A percentile compares a stretch with the other conserved stretches of the same genome.
Evolutionary conservation across 2,888 invertebrate genomes (phyloP).

Genomic region (Melikaiella ostensackeni): DNA sequence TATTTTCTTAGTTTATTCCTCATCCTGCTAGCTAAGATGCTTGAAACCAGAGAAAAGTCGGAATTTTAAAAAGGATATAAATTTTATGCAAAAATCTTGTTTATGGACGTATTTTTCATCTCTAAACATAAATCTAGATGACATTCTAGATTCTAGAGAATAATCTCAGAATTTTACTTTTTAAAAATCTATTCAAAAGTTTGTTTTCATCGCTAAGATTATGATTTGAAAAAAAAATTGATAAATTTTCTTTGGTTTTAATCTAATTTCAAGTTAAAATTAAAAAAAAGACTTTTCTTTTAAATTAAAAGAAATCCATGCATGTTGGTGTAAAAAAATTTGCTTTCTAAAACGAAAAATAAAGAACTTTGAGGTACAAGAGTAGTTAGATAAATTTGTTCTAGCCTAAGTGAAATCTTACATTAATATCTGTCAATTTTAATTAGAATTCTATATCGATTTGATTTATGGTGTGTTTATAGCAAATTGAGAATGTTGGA

Average conservation of each 20-base stretch:
- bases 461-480: not conserved
- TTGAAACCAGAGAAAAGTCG: not conserved
- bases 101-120: not conserved
- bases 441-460: not conserved
- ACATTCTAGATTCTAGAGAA: not conserved
- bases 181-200: not conserved
- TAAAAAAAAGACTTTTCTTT: not conserved
- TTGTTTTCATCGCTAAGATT: not conserved
- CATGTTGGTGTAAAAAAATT: not conserved
- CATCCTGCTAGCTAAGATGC: not conserved
- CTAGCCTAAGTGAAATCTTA: not conserved
- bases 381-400: not conserved
- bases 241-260: not conserved
- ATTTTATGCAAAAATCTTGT: not conserved
- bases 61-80: not conserved
- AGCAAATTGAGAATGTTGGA: not conserved
- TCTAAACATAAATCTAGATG: not conserved
- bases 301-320: not conserved
- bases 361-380: not conserved
- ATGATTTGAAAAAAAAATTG: not conserved
- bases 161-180: not conserved
- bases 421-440: constrained; percentile 6
- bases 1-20: not conserved
- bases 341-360: not conserved
- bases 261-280: not conserved